Base-by-base conservation (phyloP, 1,140 invertebrate genomes). In the Atopsyche davidsoni region DNA sequence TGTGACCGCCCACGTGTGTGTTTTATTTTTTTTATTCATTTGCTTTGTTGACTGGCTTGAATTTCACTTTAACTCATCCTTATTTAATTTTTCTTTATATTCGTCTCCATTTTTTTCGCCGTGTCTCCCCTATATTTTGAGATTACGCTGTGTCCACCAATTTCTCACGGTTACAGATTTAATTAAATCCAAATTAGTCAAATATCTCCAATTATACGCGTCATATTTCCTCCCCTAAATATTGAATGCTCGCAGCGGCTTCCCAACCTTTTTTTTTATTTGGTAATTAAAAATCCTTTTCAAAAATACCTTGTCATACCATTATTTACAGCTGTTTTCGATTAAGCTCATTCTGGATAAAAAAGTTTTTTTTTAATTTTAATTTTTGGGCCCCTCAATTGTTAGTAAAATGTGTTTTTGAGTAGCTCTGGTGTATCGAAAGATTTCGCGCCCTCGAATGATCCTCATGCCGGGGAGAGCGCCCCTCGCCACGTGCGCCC, bases 121-220 rank as follows among this genome's bases (percentile, higher is more conserved):
- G 14, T 10, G 6, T 14, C 6, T 36, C 7, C 4, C 6, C 14
- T 6, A 6, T 36, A 36, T 11, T 7, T 14, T 36, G 35, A 7
- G 16, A 6, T 10, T 36, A 28, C 13, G 13, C 6, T 11, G 6
- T 10, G 14, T 10, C 6, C 4, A 9, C 6, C 43, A 3, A 41
- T 46, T 53, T 57, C 51, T 28, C 47, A 57, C 51, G 55, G 46
- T 32, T 19, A 45, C 28, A 42, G 35, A 53, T 57, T 57, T 57
- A 57, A 57, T 57, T 51, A 57, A 57, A 57, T 43, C 42, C 43
- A 57, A 57, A 57, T 57, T 50, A 57, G 44, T 17, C 52, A 48
- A 57, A 57, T 52, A 57, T 57, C 41, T 24, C 21, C 21, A 21
- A 48, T 40, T 48, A 39, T 28, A 24, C 39, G 21, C 24, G 14